These are phyloP conservation scores for Cenopis cana DNA, from an alignment of 2,888 invertebrate species.

Conservation along the genomic window DNA sequence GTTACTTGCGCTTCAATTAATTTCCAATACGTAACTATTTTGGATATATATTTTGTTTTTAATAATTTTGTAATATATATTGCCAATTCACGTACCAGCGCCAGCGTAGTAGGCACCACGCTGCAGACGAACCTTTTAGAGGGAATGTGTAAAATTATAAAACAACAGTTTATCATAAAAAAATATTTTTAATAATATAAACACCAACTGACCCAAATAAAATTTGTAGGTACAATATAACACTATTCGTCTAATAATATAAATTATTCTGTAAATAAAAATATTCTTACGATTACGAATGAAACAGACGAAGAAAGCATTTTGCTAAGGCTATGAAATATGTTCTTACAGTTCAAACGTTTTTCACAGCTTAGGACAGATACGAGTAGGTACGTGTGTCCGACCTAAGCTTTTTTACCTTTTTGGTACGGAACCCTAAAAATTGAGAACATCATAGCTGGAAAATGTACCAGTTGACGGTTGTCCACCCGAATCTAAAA, in stretches of 20 bases:
- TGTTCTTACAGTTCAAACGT: background rate
- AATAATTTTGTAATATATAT: too few relatives aligned
- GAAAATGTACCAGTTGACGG: too few relatives aligned
- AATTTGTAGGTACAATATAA: slow-evolving; percentile 11
- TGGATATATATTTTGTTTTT: too few relatives aligned
- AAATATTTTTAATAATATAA: slow-evolving; percentile 7
- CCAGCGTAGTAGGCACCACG: background rate
- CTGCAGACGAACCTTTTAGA: background rate
- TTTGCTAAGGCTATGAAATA: background rate
- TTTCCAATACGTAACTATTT: too few relatives aligned
- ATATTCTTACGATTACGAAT: background rate
- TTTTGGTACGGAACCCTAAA: too few relatives aligned
- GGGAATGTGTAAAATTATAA: background rate
- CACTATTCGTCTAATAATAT: slow-evolving; percentile 29
- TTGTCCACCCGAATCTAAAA: too few relatives aligned
- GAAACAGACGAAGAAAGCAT: background rate
- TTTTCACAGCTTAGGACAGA: too few relatives aligned
- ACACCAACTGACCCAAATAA: slow-evolving; percentile 22
- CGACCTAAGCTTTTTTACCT: too few relatives aligned
- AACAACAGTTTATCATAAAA: background rate
- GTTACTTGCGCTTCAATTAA: too few relatives aligned
- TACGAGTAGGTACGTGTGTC: too few relatives aligned
- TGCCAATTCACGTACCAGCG: too few relatives aligned
- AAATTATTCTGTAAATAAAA: slow-evolving; percentile 14
- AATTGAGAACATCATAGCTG: too few relatives aligned